Conservation (phyloP, 1,140 invertebrate genomes). For the Heliconius himera region DNA sequence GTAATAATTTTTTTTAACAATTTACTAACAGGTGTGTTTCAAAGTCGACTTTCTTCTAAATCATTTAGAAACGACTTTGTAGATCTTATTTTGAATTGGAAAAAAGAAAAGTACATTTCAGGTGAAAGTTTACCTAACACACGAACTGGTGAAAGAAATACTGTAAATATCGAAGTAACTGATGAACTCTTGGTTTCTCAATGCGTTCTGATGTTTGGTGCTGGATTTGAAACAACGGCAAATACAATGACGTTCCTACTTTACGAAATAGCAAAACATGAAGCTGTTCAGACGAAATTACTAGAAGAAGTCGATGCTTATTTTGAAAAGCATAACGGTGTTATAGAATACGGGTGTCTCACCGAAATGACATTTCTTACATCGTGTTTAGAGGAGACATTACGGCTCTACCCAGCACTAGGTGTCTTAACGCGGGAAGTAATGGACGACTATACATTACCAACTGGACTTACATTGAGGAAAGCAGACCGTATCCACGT, state of each 20-base stretch:
- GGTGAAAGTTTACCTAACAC: slow-evolving; percentile 38
- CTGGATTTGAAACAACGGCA: slow-evolving; percentile 50
- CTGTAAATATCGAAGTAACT: slow-evolving; percentile 32
- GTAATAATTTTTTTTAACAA: slow-evolving; percentile 41
- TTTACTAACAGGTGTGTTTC: slow-evolving; percentile 36
- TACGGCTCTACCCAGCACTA: slow-evolving; percentile 44
- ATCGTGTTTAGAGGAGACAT: slow-evolving; percentile 42
- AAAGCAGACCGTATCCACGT: slow-evolving; percentile 47
- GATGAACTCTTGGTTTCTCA: slow-evolving; percentile 41
- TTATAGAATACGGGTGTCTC: slow-evolving; percentile 42
- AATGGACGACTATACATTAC: slow-evolving; percentile 42
- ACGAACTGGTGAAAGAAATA: slow-evolving; percentile 26
- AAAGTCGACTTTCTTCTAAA: slow-evolving; percentile 32
- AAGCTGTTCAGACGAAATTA: slow-evolving; percentile 34
- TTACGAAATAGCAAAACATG: slow-evolving; percentile 43
- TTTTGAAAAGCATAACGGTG: slow-evolving; percentile 26
- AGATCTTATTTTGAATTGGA: slow-evolving; percentile 45
- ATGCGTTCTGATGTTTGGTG: slow-evolving; percentile 43
- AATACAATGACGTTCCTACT: slow-evolving; percentile 40
- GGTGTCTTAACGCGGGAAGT: slow-evolving; percentile 44
- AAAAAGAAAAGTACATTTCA: slow-evolving; percentile 33
- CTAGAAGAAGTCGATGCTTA: slow-evolving; percentile 47
- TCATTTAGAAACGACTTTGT: slow-evolving; percentile 45
- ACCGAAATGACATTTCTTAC: slow-evolving; percentile 39
- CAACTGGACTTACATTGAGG: slow-evolving; percentile 39